Conservation (phyloP, 2,113 vertebrate genomes). For the Scytalopus superciliaris region DNA sequence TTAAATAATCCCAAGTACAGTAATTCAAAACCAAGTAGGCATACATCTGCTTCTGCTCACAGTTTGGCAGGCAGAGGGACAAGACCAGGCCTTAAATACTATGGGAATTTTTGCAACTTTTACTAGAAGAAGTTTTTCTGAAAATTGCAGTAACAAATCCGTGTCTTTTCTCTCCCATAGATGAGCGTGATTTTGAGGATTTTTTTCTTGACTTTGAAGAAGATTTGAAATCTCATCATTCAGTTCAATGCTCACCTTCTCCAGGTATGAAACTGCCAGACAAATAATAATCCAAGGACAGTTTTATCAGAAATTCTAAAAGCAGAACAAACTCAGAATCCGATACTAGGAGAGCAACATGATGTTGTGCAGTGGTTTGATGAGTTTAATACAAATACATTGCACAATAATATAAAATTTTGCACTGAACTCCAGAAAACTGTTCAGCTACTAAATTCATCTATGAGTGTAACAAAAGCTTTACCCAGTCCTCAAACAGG, state of each 20-base stretch:
- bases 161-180: constrained; percentile 55
- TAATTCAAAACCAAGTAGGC: background rate
- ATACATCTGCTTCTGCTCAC: background rate
- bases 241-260: constrained; percentile 87
- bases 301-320: background rate
- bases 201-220: constrained; percentile 88
- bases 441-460: background rate
- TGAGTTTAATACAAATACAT: background rate
- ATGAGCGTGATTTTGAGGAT: constrained; percentile 88
- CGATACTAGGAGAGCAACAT: background rate
- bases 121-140: background rate
- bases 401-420: background rate
- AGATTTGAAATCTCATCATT: constrained; percentile 84
- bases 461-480: background rate
- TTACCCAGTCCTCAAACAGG: background rate
- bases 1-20: background rate
- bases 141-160: background rate
- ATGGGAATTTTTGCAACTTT: background rate
- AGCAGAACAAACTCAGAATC: background rate
- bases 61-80: background rate
- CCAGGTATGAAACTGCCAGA: constrained; percentile 79
- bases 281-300: background rate
- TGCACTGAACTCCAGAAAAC: background rate
- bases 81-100: background rate
- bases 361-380: background rate